Evolutionary conservation across 1,140 invertebrate species (phyloP), one percentile per base, ranked within the genome.

Genomic region (Tetranychus cinnabarinus): DNA sequence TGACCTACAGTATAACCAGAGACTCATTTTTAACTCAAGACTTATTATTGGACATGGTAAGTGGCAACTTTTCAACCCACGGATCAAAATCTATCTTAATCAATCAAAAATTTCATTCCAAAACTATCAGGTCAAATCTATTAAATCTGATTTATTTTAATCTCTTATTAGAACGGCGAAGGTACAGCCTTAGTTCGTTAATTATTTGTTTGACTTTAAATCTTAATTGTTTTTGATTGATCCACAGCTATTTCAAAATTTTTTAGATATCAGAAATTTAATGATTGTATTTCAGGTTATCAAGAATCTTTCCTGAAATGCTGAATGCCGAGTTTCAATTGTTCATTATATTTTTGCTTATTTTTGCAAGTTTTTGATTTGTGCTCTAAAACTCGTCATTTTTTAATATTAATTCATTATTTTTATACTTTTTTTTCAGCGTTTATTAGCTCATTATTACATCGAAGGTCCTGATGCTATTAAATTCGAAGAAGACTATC

Each of bases 401-500:
- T 23, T 23, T 23, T 0, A 23, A 23, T 23, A 23, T 23, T 23
- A 10, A 10, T 34, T 60, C n/a, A 37, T 23, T 33, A 10, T 56
- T 23, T 56, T 23, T 1, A 57, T 39, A 33, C 23, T 23, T 23
- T 23, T 23, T 62, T 75, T 77, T 35, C 69, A 82, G 77, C 82
- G 82, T 74, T 79, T 82, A 68, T 83, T 85, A 69, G 81, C 84
- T 10, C 83, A 89, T 67, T 91, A 86, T 72, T 91, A 91, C 67
- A 79, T 79, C 66, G 79, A 80, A 58, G 81, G 86, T 65, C 79
- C 81, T 31, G 85, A 87, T 66, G 77, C 81, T 55, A 78, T 91
- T 3, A 79, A 84, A 66, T 90, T 92, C 68, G 80, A 77, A 62
- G 80, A 83, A 23, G 77, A 79, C 64, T 88, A 55, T 52, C 10